Evolutionary conservation across 2,113 vertebrate genomes (phyloP).

Genomic region (Melanerpes formicivorus): DNA sequence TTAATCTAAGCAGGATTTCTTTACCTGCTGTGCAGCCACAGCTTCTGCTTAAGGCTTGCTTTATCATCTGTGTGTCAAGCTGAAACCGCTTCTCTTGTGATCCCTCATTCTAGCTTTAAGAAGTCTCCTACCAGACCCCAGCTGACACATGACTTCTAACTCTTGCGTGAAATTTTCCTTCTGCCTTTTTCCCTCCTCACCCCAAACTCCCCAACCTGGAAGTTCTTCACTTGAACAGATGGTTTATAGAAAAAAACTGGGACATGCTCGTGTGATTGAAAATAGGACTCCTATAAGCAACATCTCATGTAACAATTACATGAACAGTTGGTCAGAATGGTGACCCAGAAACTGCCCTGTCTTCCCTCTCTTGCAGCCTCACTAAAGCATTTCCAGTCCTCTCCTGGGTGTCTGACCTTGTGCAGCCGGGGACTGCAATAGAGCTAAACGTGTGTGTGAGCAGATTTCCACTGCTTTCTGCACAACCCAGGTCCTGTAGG

Average conservation of each 20-base stretch:
- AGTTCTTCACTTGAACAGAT: constrained; percentile 61
- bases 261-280: constrained; percentile 3
- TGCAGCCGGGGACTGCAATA: background rate
- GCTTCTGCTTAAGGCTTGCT: constrained; percentile 57
- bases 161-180: background rate
- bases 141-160: constrained; percentile 24
- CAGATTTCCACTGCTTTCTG: background rate
- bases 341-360: constrained; percentile 59
- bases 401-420: background rate
- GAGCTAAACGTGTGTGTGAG: background rate
- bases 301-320: constrained; percentile 28
- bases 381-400: background rate
- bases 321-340: constrained; percentile 47
- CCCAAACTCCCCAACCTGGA: constrained; percentile 41
- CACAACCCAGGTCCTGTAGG: background rate
- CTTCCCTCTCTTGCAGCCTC: background rate
- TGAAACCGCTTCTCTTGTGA: constrained; percentile 18
- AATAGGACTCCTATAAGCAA: constrained; percentile 58
- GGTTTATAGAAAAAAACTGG: constrained; percentile 52
- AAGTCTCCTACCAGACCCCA: constrained; percentile 41
- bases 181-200: background rate
- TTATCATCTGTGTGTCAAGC: constrained; percentile 52
- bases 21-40: constrained; percentile 66
- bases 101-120: constrained; percentile 27
- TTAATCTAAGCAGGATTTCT: constrained; percentile 71